Base-by-base conservation (phyloP, 1,140 invertebrate genomes). In the Goniozus legneri region DNA sequence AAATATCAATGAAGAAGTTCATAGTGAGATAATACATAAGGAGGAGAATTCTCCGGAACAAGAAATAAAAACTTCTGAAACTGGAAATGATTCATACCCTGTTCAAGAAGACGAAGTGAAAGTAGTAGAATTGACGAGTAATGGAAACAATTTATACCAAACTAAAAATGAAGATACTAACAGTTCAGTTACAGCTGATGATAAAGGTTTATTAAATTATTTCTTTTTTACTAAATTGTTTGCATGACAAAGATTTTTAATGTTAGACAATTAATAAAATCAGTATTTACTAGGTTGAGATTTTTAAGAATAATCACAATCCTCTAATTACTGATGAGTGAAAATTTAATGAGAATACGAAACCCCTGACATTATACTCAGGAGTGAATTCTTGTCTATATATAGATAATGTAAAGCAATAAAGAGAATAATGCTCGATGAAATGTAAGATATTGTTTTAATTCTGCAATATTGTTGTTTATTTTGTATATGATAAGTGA, bases 181-280 rank as follows among this genome's bases (percentile, higher is more conserved):
- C 35, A 54, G 60, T 30, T 18, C 55, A 30, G 24, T 32, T 16
- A 12, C 44, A 13, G 54, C 67, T 20, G 56, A 71, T 46, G 52
- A 66, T 27, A 54, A 56, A 51, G 60, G 69, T 40, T 69, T 67
- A 57, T 24, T 72, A 15, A 58, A 62, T 46, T 69, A 69, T 40
- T 67, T 72, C 36, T 69, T 71, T 37, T 49, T 69, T 19, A 59
- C 65, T 2, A 70, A 65, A 56, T 53, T 75, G 44, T 75, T 73
- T 58, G 65, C 67, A 39, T 73, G 56, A 68, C 46, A 42, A 53
- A 32, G 43, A 56, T 52, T 39, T 54, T 52, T 65, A 32, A 45
- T 33, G 44, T 32, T 40, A 48, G 8, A 47, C 53, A 43, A 42
- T 47, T 47, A 48, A 56, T 33, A 32, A 19, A 35, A 32, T 48